A percentile compares a stretch with the other conserved stretches of the same genome.
Evolutionary conservation across 2,113 vertebrate species (phyloP).

Genomic region (Upupa epops): DNA sequence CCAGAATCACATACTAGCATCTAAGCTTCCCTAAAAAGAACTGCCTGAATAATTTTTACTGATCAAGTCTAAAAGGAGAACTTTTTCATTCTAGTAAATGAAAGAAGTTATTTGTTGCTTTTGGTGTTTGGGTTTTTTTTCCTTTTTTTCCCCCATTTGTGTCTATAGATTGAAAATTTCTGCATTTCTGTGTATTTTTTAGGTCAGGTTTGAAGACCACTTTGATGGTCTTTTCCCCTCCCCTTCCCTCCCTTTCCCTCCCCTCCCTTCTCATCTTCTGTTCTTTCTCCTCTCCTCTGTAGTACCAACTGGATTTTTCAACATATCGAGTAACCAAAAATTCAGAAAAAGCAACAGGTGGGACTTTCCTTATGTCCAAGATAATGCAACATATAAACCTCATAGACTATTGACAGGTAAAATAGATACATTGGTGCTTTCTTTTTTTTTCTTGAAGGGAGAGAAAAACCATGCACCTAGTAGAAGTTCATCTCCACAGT

Average conservation of each 20-base stretch:
- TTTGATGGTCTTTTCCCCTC: too few relatives aligned
- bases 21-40: neutral
- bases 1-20: accelerated
- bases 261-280: too few relatives aligned
- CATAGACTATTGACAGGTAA: neutral
- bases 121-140: neutral
- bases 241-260: too few relatives aligned
- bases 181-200: neutral
- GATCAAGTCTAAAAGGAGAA: neutral
- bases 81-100: neutral
- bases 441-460: neutral
- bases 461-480: neutral
- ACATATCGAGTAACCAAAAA: neutral
- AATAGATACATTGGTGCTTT: neutral
- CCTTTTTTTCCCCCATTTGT: accelerated
- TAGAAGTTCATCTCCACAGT: neutral
- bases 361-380: neutral
- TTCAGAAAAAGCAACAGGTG: neutral
- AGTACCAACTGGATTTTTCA: neutral
- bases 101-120: neutral
- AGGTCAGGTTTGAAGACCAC: neutral
- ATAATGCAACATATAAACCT: neutral
- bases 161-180: neutral
- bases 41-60: neutral
- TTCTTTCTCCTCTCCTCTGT: too few relatives aligned